phyloP scores from a whole-genome alignment of 2,888 invertebrate species.

The Tetragonula carbonaria region DNA sequence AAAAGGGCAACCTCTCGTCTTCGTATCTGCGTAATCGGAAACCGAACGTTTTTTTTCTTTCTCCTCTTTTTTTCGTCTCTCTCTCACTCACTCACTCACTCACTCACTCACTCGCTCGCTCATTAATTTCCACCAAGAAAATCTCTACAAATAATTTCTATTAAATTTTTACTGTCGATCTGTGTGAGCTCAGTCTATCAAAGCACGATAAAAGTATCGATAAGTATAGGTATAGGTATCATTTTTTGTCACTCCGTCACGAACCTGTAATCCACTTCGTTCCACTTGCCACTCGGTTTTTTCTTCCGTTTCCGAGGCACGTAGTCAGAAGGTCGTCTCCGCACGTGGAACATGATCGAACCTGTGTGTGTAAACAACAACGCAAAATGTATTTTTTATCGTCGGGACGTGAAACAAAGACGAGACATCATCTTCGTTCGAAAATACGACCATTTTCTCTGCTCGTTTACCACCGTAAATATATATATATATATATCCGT shows the following conservation, averaged over 20 bases:
- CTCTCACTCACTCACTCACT: no score
- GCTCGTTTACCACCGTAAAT: no score
- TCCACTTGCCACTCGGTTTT: conserved; percentile 87
- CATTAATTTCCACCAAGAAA: background rate
- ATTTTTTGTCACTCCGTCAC: background rate
- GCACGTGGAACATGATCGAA: conserved; percentile 98
- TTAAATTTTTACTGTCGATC: background rate
- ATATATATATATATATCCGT: no score
- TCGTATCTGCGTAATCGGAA: conserved; percentile 82
- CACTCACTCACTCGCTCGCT: no score
- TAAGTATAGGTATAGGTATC: background rate
- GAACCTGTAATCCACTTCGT: conserved; percentile 83
- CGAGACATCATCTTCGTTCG: no score
- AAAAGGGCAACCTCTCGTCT: conserved; percentile 87
- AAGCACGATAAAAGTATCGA: background rate
- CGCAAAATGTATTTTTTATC: background rate
- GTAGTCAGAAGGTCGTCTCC: conserved; percentile 95
- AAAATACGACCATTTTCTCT: no score
- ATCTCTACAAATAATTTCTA: no score
- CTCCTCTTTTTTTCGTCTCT: no score
- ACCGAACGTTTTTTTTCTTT: background rate
- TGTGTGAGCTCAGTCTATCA: no score
- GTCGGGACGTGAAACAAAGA: no score
- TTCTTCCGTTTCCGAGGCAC: conserved; percentile 96
- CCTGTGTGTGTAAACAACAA: conserved; percentile 85